Evolutionary conservation across 2,888 invertebrate species (phyloP).

Genomic region (Macrosoma leucophasiata): DNA sequence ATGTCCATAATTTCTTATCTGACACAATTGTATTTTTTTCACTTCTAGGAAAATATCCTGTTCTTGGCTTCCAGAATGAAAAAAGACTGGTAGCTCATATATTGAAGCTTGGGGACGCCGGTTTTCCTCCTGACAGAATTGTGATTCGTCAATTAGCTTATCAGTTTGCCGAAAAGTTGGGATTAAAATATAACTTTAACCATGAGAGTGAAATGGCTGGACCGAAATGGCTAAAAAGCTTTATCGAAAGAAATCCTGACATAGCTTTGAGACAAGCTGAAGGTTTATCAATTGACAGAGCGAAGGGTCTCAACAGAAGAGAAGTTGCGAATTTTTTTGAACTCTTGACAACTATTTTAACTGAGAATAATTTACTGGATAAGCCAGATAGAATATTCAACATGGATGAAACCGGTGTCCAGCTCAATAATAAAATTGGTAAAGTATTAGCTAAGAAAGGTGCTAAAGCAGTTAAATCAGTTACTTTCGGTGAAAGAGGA

Average conservation of each 20-base stretch:
- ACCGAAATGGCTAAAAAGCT: constrained; percentile 27
- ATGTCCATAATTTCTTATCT: constrained; percentile 19
- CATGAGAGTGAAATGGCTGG: constrained; percentile 28
- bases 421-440: constrained; percentile 39
- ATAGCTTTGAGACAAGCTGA: constrained; percentile 29
- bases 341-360: constrained; percentile 22
- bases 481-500: constrained; percentile 31
- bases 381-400: constrained; percentile 37
- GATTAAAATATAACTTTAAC: constrained; percentile 28
- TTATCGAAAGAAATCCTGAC: constrained; percentile 26
- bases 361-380: constrained; percentile 28
- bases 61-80: constrained; percentile 17
- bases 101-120: neutral
- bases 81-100: constrained; percentile 12
- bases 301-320: constrained; percentile 25
- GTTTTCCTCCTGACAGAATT: constrained; percentile 4
- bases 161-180: constrained; percentile 27
- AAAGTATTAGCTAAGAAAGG: constrained; percentile 40
- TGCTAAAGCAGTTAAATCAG: constrained; percentile 31
- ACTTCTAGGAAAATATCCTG: constrained; percentile 13
- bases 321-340: constrained; percentile 28
- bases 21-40: constrained; percentile 4
- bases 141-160: constrained; percentile 26
- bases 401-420: constrained; percentile 40
- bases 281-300: constrained; percentile 29